phyloP scores from a whole-genome alignment of 2,797 vertebrate species.

The Pteronotus mesoamericanus region DNA sequence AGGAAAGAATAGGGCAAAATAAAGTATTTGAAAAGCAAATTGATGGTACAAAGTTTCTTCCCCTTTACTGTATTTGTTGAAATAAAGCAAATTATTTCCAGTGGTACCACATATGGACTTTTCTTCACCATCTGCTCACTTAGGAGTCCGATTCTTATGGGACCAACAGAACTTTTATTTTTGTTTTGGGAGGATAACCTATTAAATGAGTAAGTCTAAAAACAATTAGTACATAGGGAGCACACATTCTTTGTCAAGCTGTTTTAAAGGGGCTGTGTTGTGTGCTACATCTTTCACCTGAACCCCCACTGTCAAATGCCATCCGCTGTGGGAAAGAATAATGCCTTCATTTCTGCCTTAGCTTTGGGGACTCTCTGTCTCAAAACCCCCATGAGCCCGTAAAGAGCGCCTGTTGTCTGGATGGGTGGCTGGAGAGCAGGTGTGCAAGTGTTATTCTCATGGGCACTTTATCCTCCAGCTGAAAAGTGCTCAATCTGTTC shows the following conservation, averaged over 20 bases:
- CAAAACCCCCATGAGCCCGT: constrained; percentile 45
- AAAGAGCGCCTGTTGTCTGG: constrained; percentile 11
- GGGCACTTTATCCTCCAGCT: constrained; percentile 58
- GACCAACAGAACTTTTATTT: not conserved
- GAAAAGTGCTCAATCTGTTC: constrained; percentile 70
- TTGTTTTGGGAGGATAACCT: not conserved
- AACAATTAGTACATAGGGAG: not conserved
- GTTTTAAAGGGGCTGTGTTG: not conserved
- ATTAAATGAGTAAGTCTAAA: constrained; percentile 26
- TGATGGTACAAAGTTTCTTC: not conserved
- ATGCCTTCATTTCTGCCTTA: constrained; percentile 64
- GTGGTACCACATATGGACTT: not conserved
- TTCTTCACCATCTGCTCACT: not conserved
- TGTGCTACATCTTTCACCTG: constrained; percentile 57
- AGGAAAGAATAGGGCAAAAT: not conserved
- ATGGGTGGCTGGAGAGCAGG: constrained; percentile 75
- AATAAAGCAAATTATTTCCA: not conserved
- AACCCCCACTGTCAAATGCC: constrained; percentile 6
- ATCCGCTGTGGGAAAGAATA: constrained; percentile 32
- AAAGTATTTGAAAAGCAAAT: not conserved
- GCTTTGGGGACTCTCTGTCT: constrained; percentile 34
- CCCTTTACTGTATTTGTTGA: not conserved
- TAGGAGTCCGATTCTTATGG: not conserved
- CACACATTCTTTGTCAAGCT: constrained; percentile 36
- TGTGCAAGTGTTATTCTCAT: constrained; percentile 59